Conservation (phyloP, 2,888 invertebrate genomes). For the Brachylomia viminalis region DNA sequence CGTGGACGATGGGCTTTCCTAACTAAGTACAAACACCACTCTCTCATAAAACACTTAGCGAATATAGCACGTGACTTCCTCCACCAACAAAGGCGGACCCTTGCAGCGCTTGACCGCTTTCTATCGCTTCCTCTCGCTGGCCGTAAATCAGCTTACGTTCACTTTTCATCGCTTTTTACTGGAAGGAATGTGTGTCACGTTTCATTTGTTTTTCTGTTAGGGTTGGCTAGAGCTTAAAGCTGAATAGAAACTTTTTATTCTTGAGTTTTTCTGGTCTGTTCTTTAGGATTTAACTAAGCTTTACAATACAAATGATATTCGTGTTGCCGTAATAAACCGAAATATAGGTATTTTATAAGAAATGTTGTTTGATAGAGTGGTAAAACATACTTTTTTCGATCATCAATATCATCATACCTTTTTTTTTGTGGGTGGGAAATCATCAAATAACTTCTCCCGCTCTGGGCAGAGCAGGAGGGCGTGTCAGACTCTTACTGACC, state of each 20-base stretch:
- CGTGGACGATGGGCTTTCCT: neutral
- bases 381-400: neutral
- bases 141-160: constrained; percentile 63
- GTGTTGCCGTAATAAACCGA: neutral
- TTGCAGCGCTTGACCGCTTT: constrained; percentile 69
- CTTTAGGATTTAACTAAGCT: neutral
- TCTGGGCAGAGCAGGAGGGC: too few relatives aligned
- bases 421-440: too few relatives aligned
- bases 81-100: constrained; percentile 60
- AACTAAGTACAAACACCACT: constrained; percentile 3
- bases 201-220: constrained; percentile 57
- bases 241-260: neutral
- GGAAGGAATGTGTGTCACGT: constrained; percentile 47
- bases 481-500: too few relatives aligned
- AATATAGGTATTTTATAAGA: neutral
- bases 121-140: constrained; percentile 62
- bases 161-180: constrained; percentile 64
- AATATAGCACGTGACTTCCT: constrained; percentile 58
- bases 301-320: neutral
- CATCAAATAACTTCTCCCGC: too few relatives aligned
- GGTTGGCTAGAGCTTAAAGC: constrained; percentile 32
- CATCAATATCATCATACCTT: neutral
- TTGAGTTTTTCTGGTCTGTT: neutral
- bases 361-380: neutral
- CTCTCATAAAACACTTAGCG: constrained; percentile 57